A percentile compares a stretch with the other conserved stretches of the same genome.
Evolutionary conservation across 2,888 invertebrate genomes (phyloP).

Genomic region (Cantharis flavilabris): DNA sequence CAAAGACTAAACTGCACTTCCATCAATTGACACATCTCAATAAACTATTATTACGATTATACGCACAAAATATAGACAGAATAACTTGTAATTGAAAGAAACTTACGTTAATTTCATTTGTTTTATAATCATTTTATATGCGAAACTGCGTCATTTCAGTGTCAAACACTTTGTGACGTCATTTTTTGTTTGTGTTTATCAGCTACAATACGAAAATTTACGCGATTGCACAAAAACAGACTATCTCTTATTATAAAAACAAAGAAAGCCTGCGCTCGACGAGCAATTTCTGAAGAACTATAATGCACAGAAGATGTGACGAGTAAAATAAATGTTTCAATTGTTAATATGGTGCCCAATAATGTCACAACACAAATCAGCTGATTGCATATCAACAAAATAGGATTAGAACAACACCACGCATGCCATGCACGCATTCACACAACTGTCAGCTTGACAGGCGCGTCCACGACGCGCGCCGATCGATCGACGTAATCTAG

Average conservation of each 20-base stretch:
- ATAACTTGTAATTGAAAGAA: background rate
- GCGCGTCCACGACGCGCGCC: background rate
- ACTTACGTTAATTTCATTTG: constrained; percentile 35
- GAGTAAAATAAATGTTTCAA: background rate
- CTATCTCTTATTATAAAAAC: background rate
- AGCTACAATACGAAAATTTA: background rate
- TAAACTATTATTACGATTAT: background rate
- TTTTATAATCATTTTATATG: constrained; percentile 43
- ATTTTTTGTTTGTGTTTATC: constrained; percentile 44
- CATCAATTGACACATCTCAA: constrained; percentile 29
- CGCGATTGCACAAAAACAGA: background rate
- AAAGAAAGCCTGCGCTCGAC: background rate
- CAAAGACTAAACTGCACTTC: constrained; percentile 39
- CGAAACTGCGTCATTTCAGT: constrained; percentile 67
- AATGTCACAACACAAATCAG: constrained; percentile 43
- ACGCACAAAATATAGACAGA: background rate
- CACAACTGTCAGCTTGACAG: background rate
- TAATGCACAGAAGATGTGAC: background rate
- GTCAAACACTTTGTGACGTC: constrained; percentile 64
- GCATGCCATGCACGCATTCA: background rate
- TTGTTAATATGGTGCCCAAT: background rate
- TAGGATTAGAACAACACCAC: background rate
- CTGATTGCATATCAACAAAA: constrained; percentile 37
- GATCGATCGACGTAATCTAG: background rate
- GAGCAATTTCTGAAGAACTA: background rate